Percentiles rank a stretch among this genome's conserved stretches.
These are phyloP conservation scores for Melanotaenia boesemani DNA, from an alignment of 2,797 vertebrate species.

Conservation along the genomic window DNA sequence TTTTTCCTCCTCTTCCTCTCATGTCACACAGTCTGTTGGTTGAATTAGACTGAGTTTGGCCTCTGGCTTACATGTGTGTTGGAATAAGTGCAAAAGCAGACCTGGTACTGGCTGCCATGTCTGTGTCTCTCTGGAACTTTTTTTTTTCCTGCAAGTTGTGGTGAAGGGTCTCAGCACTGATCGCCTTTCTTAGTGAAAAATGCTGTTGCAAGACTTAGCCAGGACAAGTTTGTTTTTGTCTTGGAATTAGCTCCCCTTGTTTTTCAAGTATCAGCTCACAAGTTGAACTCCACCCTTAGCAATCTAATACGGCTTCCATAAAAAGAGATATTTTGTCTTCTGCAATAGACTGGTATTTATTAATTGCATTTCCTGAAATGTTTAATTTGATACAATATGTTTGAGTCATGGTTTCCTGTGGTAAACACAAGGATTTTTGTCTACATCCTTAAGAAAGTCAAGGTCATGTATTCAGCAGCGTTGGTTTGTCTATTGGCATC, in stretches of 20 bases:
- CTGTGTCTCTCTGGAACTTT: too few species aligned
- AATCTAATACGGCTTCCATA: conserved; percentile 53
- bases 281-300: conserved; percentile 47
- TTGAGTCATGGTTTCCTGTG: conserved; percentile 51
- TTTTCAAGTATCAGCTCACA: conserved; percentile 64
- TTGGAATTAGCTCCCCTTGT: conserved; percentile 48
- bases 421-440: conserved; percentile 31
- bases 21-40: too few species aligned
- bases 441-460: conserved; percentile 25
- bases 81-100: conserved; percentile 62
- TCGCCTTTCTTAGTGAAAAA: too few species aligned
- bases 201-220: too few species aligned
- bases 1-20: too few species aligned
- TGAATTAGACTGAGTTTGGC: conserved; percentile 36
- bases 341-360: conserved; percentile 44
- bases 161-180: too few species aligned
- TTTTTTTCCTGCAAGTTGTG: too few species aligned
- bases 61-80: conserved; percentile 47
- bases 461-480: not conserved
- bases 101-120: too few species aligned
- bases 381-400: conserved; percentile 57
- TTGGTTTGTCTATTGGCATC: too few species aligned
- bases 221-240: conserved; percentile 65
- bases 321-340: conserved; percentile 63
- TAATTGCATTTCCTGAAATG: conserved; percentile 55